Conservation (phyloP, 2,113 vertebrate genomes). For the Dicentrarchus labrax region DNA sequence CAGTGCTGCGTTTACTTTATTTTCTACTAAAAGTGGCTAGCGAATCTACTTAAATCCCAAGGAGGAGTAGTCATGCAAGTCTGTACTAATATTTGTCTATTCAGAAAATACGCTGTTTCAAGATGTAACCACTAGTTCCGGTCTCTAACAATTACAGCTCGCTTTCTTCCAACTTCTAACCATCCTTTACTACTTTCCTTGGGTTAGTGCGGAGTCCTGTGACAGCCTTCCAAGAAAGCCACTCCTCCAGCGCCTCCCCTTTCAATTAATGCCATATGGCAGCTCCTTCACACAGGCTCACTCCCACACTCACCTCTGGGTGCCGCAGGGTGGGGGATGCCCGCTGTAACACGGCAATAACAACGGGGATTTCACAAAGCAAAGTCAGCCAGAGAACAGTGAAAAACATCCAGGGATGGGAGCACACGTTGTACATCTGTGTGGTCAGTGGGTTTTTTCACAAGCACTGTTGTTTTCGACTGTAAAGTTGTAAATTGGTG, state of each 20-base stretch:
- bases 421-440: not conserved
- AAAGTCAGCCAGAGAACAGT: not conserved
- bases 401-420: no score
- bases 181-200: conserved; percentile 31
- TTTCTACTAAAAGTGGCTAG: not conserved
- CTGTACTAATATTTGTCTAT: not conserved
- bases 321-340: not conserved
- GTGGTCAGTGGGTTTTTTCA: not conserved
- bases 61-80: conserved; percentile 13
- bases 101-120: not conserved
- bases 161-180: conserved; percentile 13
- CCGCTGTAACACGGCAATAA: not conserved
- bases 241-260: conserved; percentile 57
- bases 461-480: not conserved
- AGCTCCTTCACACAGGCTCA: not conserved
- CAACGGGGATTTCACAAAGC: conserved; percentile 8
- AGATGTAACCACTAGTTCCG: not conserved
- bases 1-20: not conserved
- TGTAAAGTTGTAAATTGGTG: not conserved
- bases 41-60: not conserved
- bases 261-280: conserved; percentile 60
- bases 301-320: conserved; percentile 9
- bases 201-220: conserved; percentile 9
- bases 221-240: conserved; percentile 32
- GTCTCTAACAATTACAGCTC: not conserved